Evolutionary conservation across 2,888 invertebrate genomes (phyloP).

Genomic region (Temnothorax unifasciatus): DNA sequence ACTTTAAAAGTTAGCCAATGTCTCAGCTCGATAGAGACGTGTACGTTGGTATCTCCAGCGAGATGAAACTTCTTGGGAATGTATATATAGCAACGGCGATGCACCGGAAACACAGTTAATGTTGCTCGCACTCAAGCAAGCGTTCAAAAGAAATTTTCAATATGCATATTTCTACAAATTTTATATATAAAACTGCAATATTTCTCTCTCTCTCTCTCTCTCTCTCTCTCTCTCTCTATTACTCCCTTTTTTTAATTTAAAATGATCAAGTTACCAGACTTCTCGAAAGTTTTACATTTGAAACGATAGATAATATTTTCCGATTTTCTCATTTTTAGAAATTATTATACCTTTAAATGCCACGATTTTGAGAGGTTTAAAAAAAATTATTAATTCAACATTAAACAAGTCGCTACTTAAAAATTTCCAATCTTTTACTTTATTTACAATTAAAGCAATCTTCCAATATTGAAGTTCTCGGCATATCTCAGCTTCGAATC

Average conservation of each 20-base stretch:
- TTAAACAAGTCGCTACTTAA: neutral
- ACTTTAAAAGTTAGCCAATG: conserved; percentile 79
- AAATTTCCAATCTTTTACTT: neutral
- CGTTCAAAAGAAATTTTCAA: conserved; percentile 15
- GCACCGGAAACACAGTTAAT: conserved; percentile 22
- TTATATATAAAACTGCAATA: neutral
- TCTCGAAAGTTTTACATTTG: neutral
- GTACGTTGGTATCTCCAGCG: conserved; percentile 59
- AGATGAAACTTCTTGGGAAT: conserved; percentile 59
- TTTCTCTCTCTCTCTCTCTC: neutral
- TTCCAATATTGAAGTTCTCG: neutral
- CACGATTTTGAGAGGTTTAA: neutral
- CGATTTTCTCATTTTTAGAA: neutral
- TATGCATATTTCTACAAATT: conserved; percentile 22
- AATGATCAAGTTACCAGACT: neutral
- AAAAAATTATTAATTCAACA: neutral
- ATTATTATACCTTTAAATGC: neutral
- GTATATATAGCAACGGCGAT: neutral
- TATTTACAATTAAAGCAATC: neutral
- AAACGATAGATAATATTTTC: neutral
- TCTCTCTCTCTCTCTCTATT: too few species aligned
- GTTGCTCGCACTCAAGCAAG: neutral
- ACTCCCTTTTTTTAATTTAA: neutral
- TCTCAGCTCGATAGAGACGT: conserved; percentile 66
- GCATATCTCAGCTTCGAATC: neutral